Conservation (phyloP, 35 echinoderm and acorn worm species). For the Amphiura filiformis region DNA sequence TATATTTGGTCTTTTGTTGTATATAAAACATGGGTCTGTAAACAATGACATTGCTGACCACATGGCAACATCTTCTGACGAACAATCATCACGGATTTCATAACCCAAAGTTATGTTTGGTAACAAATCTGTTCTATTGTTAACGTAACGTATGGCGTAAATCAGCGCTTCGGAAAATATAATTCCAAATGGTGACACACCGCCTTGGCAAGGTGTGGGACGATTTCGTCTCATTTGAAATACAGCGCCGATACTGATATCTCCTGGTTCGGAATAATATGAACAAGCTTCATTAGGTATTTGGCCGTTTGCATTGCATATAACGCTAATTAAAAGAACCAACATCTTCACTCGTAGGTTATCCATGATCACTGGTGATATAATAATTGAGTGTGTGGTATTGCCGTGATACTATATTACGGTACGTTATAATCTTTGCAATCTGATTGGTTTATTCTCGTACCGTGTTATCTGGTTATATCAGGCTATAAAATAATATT, state of each 20-base stretch:
- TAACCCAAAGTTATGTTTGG: constrained; percentile 30
- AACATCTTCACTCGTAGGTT: too few species aligned
- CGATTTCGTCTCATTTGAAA: not conserved
- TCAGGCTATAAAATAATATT: too few species aligned
- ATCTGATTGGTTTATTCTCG: too few species aligned
- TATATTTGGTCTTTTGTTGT: not conserved
- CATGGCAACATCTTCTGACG: constrained; percentile 4
- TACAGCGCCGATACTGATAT: not conserved
- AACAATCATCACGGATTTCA: constrained; percentile 34
- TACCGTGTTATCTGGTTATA: too few species aligned
- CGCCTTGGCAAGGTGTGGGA: not conserved
- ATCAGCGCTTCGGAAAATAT: constrained; percentile 16
- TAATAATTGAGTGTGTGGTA: too few species aligned
- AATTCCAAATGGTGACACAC: not conserved
- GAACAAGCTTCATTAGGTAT: not conserved
- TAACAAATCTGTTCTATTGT: constrained; percentile 22
- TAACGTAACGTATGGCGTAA: constrained; percentile 24
- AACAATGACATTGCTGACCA: not conserved
- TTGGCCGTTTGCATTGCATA: not conserved
- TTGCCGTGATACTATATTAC: too few species aligned
- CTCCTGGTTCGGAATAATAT: not conserved
- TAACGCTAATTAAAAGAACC: too few species aligned
- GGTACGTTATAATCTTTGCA: too few species aligned
- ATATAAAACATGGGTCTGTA: not conserved
- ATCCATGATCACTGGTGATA: too few species aligned